phyloP scores from a whole-genome alignment of 2,888 invertebrate genomes.

The Eurytoma adleriae region DNA sequence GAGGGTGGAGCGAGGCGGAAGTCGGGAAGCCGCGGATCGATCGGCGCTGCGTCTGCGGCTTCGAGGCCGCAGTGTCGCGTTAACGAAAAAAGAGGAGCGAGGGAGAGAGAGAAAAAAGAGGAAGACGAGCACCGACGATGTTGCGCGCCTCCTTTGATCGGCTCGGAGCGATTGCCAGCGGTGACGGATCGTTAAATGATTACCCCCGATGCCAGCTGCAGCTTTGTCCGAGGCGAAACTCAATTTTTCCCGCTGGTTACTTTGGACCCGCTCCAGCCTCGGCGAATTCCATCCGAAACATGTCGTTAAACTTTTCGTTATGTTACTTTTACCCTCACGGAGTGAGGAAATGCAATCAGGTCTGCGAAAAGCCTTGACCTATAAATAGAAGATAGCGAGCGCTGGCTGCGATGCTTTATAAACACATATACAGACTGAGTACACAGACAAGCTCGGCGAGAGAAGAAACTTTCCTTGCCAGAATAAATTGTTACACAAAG shows the following conservation, averaged over 20 bases:
- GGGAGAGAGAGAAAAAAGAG: too few relatives aligned
- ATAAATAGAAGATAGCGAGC: too few relatives aligned
- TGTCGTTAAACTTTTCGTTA: too few relatives aligned
- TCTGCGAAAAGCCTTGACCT: too few relatives aligned
- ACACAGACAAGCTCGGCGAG: too few relatives aligned
- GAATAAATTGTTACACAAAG: not conserved
- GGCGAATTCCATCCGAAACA: too few relatives aligned
- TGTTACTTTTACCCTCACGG: too few relatives aligned
- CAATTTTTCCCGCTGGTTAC: not conserved
- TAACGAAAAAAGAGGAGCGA: slow-evolving; percentile 16
- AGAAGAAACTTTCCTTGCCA: not conserved
- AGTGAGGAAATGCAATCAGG: too few relatives aligned
- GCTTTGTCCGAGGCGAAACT: slow-evolving; percentile 1
- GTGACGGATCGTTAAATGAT: too few relatives aligned
- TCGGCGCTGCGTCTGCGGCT: slow-evolving; percentile 30
- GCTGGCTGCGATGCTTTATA: too few relatives aligned
- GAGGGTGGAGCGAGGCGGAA: slow-evolving; percentile 29
- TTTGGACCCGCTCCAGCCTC: slow-evolving; percentile 6
- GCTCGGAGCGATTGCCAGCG: not conserved
- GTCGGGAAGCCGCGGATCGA: slow-evolving; percentile 41
- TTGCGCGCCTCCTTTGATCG: not conserved
- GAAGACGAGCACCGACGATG: not conserved
- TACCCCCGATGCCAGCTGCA: not conserved
- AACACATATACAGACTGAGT: not conserved
- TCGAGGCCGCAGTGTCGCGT: slow-evolving; percentile 21